These are phyloP conservation scores for Anoplopoma fimbria DNA, from an alignment of 2,113 vertebrate species.

Conservation along the genomic window DNA sequence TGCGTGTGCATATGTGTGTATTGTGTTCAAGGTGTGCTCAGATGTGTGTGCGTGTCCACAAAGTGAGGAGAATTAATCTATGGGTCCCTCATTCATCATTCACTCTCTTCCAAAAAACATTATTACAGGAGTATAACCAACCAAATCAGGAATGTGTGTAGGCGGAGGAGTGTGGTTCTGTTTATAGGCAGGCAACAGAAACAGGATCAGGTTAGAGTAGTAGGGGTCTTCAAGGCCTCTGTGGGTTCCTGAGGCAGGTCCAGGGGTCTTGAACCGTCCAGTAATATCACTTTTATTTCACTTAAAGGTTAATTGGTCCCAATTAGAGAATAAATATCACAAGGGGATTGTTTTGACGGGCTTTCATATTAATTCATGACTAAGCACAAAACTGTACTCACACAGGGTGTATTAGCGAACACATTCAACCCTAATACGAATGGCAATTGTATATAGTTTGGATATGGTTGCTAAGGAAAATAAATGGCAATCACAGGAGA, in stretches of 20 bases:
- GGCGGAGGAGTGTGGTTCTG: background rate
- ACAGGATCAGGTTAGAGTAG: no score
- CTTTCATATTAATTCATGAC: background rate
- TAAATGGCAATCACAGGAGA: background rate
- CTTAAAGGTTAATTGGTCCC: background rate
- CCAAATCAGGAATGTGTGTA: conserved; percentile 19
- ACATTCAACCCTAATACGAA: no score
- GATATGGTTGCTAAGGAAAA: background rate
- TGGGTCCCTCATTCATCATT: conserved; percentile 48
- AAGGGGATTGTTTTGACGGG: background rate
- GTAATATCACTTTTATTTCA: background rate
- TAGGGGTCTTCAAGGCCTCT: background rate
- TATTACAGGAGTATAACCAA: conserved; percentile 26
- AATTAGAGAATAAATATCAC: background rate
- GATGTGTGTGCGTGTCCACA: conserved; percentile 8
- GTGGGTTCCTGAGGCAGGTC: background rate
- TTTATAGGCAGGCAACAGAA: background rate
- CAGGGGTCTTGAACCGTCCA: background rate
- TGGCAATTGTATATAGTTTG: background rate
- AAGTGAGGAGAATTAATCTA: conserved; percentile 27
- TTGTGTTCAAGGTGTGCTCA: background rate
- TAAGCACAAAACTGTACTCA: background rate
- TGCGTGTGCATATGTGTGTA: background rate
- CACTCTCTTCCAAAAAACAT: conserved; percentile 31
- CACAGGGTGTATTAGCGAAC: background rate